Base-by-base conservation (phyloP, 2,888 invertebrate genomes). In the Anthrax anthrax region DNA sequence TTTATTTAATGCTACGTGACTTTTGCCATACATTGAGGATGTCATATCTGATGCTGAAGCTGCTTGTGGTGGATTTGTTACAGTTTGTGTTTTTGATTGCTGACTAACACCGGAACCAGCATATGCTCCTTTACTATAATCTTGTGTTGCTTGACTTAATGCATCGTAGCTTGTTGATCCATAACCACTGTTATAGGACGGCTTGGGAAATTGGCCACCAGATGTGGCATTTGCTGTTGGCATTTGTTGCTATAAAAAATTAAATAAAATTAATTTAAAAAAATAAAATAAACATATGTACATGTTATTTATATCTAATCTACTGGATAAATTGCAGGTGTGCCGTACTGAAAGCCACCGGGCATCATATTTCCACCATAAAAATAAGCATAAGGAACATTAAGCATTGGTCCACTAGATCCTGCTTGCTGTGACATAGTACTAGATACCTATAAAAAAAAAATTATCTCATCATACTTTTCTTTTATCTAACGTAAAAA, bases 1-100 rank as follows among this genome's bases (percentile, higher is more conserved):
- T 75, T 90, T 90, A 64, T 83, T 84, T 64, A 91, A 78, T 61
- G 89, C 82, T 56, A 85, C 83, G 67, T 91, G 90, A 54, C 81
- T 76, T 69, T 91, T 91, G 60, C 84, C 81, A 67, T 91, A 92
- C 78, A 90, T 87, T 32, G 84, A 81, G 54, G 79, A 78, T 57
- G 75, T 73, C 60, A 89, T 76, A 58, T 89, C 90, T 44, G 82
- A 79, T 42, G 76, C 74, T 43, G 79, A 76, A 44, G 64, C 67
- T 39, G 67, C 60, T 60, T 69, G 60, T 58, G 64, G 72, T 49
- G 67, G 67, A 64, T 74, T 75, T 54, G 69, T 66, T 54, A 72
- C 69, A 53, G 62, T 60, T 53, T 67, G 68, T 27, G 66, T 64
- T 57, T 69, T 69, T 50, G 64, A 61, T 53, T 66, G 69, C 52